These are phyloP conservation scores for Mycteria americana DNA, from an alignment of 2,797 vertebrate genomes.

Conservation along the genomic window DNA sequence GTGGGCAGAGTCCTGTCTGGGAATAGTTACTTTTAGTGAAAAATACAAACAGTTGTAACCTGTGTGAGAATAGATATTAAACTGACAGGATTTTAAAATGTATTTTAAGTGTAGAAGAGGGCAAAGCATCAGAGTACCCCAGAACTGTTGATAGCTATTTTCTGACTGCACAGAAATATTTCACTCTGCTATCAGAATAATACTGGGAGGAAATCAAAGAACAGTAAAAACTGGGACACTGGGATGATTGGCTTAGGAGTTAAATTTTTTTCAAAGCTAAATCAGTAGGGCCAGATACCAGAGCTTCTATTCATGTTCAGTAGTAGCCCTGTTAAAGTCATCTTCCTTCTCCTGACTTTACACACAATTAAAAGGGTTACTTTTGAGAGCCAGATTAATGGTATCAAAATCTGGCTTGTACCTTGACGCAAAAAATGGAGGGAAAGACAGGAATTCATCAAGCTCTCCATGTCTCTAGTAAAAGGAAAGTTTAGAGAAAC, in stretches of 20 bases:
- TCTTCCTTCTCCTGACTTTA: background rate
- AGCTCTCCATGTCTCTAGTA: background rate
- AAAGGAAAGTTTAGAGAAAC: background rate
- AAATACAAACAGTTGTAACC: background rate
- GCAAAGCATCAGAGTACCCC: background rate
- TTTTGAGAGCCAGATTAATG: background rate
- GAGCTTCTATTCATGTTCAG: background rate
- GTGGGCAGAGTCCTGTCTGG: background rate
- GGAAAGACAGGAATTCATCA: background rate
- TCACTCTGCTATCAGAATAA: background rate
- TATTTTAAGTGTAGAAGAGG: background rate
- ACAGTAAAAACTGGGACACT: background rate
- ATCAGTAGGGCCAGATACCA: background rate
- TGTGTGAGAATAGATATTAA: background rate
- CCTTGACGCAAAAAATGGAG: background rate
- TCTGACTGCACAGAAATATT: background rate
- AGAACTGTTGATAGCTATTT: background rate
- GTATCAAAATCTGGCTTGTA: background rate
- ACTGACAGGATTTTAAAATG: background rate
- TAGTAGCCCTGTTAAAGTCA: background rate
- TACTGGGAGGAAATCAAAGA: background rate
- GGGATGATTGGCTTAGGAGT: background rate
- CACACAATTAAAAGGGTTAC: background rate
- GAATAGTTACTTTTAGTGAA: background rate
- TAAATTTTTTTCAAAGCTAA: background rate